Percentiles rank a stretch among this genome's conserved stretches.
Conservation (phyloP, 2,113 vertebrate genomes). For the Oryzias curvinotus region DNA sequence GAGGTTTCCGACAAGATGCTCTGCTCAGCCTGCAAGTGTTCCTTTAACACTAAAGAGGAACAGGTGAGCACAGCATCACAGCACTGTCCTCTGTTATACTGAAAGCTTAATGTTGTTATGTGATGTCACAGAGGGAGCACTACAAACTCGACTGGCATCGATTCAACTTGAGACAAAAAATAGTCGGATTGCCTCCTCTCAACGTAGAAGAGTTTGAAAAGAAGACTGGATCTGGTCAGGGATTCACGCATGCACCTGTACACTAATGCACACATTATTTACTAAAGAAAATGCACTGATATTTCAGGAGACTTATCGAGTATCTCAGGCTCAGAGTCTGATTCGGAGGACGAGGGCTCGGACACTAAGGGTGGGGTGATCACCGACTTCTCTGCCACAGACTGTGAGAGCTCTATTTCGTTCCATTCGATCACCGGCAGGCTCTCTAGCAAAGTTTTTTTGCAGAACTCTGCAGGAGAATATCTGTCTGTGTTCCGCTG, state of each 20-base stretch:
- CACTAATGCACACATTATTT: background rate
- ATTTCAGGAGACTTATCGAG: slow-evolving; percentile 91
- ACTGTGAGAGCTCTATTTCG: slow-evolving; percentile 26
- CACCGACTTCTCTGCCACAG: slow-evolving; percentile 1
- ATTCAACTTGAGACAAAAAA: slow-evolving; percentile 90
- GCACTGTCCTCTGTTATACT: background rate
- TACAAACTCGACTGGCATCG: slow-evolving; percentile 97
- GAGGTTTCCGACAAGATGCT: slow-evolving; percentile 80
- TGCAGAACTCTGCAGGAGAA: slow-evolving; percentile 82
- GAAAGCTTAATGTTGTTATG: background rate
- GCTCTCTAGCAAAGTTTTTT: slow-evolving; percentile 78
- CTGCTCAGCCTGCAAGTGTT: slow-evolving; percentile 84
- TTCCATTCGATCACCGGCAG: slow-evolving; percentile 12
- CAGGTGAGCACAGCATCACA: slow-evolving; percentile 77
- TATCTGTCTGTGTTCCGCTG: slow-evolving; percentile 84
- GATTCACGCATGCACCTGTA: background rate
- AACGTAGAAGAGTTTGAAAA: slow-evolving; percentile 87
- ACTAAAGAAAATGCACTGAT: background rate
- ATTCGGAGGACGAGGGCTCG: slow-evolving; percentile 74
- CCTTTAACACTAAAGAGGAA: slow-evolving; percentile 85
- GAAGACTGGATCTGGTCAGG: slow-evolving; percentile 79
- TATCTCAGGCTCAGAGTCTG: slow-evolving; percentile 91
- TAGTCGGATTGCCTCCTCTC: slow-evolving; percentile 69
- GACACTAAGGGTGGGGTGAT: slow-evolving; percentile 50
- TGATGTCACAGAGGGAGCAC: slow-evolving; percentile 83